Base-by-base conservation (phyloP, 2,888 invertebrate genomes). In the Schizotus pectinicornis region DNA sequence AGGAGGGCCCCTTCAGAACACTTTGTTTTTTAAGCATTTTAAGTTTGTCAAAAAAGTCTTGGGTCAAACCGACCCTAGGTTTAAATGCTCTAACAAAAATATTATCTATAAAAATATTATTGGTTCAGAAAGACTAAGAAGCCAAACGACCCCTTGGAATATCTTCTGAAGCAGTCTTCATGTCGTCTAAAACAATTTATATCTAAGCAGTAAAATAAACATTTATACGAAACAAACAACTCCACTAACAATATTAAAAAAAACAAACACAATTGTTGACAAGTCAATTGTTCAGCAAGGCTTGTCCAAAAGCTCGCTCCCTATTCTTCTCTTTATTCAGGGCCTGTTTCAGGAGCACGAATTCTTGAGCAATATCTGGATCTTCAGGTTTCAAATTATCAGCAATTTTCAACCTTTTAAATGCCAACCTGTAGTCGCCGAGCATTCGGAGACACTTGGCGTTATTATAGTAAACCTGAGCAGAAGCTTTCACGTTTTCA, bases 401-500 rank as follows among this genome's bases (percentile, higher is more conserved):
- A 1, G 89, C 88, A 60, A 74, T 77, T 34, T 80, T 78, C 5
- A 91, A 75, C 65, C 81, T 79, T 39, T 78, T 79, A 61, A 85
- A 83, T 0, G 91, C 90, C 30, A 68, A 70, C 5, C 79, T 69
- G 72, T 83, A 90, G 8, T 88, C 84, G 1, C 84, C 83, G 30
- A 88, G 81, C 79, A 83, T 83, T 53, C 84, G 75, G n/a, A 91
- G 76, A 9, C 91, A 90, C 69, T 86, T 86, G 0, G 89, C 90
- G 76, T 88, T 85, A 70, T 89, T 88, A 68, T 83, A 87, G 7
- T 86, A 79, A 1, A 83, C 85, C 77, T 88, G 89, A 5, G 81
- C 80, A 51, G 86, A 83, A 37, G 85, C 81, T 78, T 84, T 84
- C 3, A 84, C 73, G 34, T 77, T 77, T 0, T 80, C 76, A 1